phyloP scores from a whole-genome alignment of 2,888 invertebrate genomes.

The Pandemis heparana region DNA sequence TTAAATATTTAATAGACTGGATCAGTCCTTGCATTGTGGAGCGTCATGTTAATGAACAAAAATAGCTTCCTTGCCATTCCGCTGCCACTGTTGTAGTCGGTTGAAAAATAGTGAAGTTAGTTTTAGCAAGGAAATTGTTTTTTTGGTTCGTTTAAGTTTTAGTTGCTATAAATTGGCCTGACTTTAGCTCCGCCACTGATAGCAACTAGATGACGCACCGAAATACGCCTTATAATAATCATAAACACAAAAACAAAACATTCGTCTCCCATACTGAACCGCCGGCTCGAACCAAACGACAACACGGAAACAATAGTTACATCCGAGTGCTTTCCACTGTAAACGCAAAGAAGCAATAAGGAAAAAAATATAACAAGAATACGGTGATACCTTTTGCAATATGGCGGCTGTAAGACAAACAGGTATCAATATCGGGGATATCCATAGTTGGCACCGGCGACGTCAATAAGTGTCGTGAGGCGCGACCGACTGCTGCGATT shows the following conservation, averaged over 20 bases:
- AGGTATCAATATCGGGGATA: constrained; percentile 69
- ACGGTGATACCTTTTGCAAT: constrained; percentile 62
- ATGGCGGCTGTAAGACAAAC: constrained; percentile 71
- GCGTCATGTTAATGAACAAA: too few species aligned
- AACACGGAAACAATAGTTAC: constrained; percentile 66
- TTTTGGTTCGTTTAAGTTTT: too few species aligned
- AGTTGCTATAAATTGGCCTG: background rate
- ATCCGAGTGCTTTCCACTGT: constrained; percentile 57
- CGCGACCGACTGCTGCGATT: constrained; percentile 57
- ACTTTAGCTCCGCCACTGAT: background rate
- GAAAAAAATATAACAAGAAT: constrained; percentile 62
- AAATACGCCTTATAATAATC: constrained; percentile 5
- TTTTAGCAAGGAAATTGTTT: too few species aligned
- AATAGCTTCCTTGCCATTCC: too few species aligned
- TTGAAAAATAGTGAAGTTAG: too few species aligned
- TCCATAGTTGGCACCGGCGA: constrained; percentile 64
- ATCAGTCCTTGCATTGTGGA: too few species aligned
- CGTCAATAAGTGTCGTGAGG: constrained; percentile 66
- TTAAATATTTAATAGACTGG: too few species aligned
- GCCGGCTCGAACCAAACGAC: constrained; percentile 56
- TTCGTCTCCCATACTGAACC: constrained; percentile 41
- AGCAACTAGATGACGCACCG: background rate
- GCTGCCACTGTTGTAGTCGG: too few species aligned
- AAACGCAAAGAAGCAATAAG: constrained; percentile 57
- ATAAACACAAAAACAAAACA: constrained; percentile 36